Base-by-base conservation (phyloP, 2,797 vertebrate genomes). In the Sebastiscus tertius region DNA sequence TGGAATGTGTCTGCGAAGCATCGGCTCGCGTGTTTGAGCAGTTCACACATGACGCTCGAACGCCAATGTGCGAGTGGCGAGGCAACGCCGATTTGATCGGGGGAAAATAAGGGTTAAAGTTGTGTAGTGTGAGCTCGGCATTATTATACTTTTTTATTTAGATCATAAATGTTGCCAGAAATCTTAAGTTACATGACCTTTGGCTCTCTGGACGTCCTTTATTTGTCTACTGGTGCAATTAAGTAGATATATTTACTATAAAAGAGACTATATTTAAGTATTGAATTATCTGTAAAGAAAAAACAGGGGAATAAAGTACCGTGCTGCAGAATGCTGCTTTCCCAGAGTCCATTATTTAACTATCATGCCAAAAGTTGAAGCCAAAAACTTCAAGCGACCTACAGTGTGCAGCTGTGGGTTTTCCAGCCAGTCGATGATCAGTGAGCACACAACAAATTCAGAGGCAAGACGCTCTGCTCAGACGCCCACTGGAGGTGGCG, bases 401-500 rank as follows among this genome's bases (percentile, higher is more conserved):
- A 46, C 64, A 77, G 42, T 61, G 62, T 52, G 39, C 71, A 61
- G 60, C 73, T 79, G 69, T 62, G 74, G 54, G 73, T 73, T 85
- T 85, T 85, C 75, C 71, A 75, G 74, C 70, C 79, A 73, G 76
- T 65, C 68, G 61, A 84, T 74, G 75, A 87, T 78, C 79, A 52
- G 74, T 22, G 71, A 67, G 68, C 76, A 63, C n/a, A 42, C 66
- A 66, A 62, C 42, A 49, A 72, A 74, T 77, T 83, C 77, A 56
- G 59, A 83, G 63, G 80, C 75, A 65, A 68, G 63, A 70, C 2
- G 4, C 77, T 75, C 31, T 14, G 69, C 63, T 42, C 59, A 67
- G 73, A 80, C 39, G 24, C 84, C 76, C 66, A 79, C 71, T n/a
- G 64, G 63, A 84, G 73, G 70, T 71, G 83, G 52, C 63, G 11